Evolutionary conservation across 1,140 invertebrate genomes (phyloP).

Genomic region (Periplaneta americana): DNA sequence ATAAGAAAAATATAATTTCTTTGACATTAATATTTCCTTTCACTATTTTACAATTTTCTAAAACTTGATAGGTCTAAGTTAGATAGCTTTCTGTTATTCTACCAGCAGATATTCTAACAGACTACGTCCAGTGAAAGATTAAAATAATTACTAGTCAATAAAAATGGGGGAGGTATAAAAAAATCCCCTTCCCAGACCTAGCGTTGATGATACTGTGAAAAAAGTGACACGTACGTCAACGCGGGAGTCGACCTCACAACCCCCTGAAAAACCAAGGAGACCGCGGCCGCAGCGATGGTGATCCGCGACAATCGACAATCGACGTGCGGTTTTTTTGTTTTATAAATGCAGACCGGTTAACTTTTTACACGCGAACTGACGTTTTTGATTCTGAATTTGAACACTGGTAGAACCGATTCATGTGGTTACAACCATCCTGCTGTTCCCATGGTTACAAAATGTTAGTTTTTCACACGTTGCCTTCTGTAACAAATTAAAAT

Average conservation of each 20-base stretch:
- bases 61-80: no score
- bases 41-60: no score
- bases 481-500: neutral
- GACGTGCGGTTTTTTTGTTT: neutral
- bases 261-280: neutral
- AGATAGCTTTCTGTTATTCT: no score
- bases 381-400: neutral
- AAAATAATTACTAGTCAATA: no score
- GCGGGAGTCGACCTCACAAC: neutral
- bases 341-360: neutral
- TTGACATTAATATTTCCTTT: no score
- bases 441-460: neutral
- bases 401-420: neutral
- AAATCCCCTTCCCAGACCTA: neutral
- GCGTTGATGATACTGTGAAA: neutral
- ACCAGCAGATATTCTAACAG: no score
- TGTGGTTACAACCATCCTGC: neutral
- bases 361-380: neutral
- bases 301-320: neutral
- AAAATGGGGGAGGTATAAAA: neutral
- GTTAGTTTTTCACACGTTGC: neutral
- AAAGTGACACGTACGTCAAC: neutral
- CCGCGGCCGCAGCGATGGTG: neutral
- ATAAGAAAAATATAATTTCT: no score
- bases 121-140: no score